A percentile compares a stretch with the other conserved stretches of the same genome.
Conservation (phyloP, 2,888 invertebrate species). For the Scrobipalpa costella region DNA sequence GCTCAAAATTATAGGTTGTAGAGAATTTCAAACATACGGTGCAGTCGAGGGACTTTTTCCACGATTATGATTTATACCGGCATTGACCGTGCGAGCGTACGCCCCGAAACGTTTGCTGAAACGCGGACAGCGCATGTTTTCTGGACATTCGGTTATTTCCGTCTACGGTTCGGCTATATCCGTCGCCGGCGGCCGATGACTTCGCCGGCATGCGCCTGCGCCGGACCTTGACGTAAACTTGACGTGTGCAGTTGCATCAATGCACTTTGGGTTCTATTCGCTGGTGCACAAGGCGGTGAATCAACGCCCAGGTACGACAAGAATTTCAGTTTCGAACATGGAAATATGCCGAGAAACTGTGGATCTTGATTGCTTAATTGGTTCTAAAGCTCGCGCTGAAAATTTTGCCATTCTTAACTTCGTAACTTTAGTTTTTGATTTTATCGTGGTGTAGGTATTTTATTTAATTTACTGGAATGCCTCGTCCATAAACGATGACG, state of each 20-base stretch:
- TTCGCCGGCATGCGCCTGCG: conserved; percentile 60
- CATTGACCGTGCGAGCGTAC: conserved; percentile 52
- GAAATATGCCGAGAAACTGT: background rate
- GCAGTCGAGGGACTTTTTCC: background rate
- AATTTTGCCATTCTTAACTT: background rate
- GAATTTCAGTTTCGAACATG: background rate
- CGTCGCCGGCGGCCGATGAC: conserved; percentile 76
- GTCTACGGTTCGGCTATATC: conserved; percentile 71
- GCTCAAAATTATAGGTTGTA: background rate
- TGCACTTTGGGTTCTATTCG: conserved; percentile 42
- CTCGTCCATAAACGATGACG: too few species aligned
- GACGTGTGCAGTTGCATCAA: conserved; percentile 36
- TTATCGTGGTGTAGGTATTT: background rate
- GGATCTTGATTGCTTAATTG: background rate
- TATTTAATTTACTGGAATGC: too few species aligned
- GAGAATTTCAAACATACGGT: background rate
- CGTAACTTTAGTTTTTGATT: background rate
- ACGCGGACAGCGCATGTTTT: conserved; percentile 62
- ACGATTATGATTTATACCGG: conserved; percentile 40
- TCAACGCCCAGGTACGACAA: background rate
- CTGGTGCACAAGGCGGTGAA: background rate
- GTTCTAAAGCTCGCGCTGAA: background rate
- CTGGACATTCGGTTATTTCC: conserved; percentile 75
- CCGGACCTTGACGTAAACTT: conserved; percentile 66
- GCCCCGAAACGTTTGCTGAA: conserved; percentile 59